Evolutionary conservation across 2,888 invertebrate genomes (phyloP), one percentile per base, ranked within the genome.

Genomic region (Lepidochrysops patricia): DNA sequence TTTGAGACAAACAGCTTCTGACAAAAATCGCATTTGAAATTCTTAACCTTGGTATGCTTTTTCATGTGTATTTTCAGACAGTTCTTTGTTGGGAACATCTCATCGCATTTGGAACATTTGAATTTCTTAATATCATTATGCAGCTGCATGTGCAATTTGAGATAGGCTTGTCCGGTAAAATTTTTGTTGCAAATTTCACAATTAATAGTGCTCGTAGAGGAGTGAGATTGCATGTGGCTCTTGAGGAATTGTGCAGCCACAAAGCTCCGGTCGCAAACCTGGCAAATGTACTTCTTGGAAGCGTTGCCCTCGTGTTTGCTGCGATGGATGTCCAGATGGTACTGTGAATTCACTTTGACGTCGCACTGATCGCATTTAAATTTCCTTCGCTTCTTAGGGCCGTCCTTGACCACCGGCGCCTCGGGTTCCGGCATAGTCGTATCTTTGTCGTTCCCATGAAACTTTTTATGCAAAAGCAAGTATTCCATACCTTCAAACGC

Each of bases 171-270:
- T 0, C 89, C 89, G 0, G 89, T 89, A 64, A 89, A 89, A 52
- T 75, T 84, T 67, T 88, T 88, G 63, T 67, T 76, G 62, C 89
- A 89, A 7, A 89, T 86, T 65, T 89, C 89, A 64, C 89, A 89
- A 64, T 85, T 86, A 9, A 89, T 89, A 0, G 86, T 88, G 58
- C 84, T 86, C 0, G 79, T 80, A 0, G 76, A 69, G 0, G 89
- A 89, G 61, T 89, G 89, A 0, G 85, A 87, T 64, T 88, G 88
- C 89, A 89, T 89, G 68, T 89, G 89, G 57, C 85, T 85, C 68
- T 89, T 89, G 1, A 89, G 68, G 68, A 89, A 89, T 71, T 89
- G 89, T 1, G 89, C 87, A 0, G 89, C 89, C 0, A 89, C 86
- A 60, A 89, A 89, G 61, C 82, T 85, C 2, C 89, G 77, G 61